Base-by-base conservation (phyloP, 2,888 invertebrate species). In the Eulithis testata region DNA sequence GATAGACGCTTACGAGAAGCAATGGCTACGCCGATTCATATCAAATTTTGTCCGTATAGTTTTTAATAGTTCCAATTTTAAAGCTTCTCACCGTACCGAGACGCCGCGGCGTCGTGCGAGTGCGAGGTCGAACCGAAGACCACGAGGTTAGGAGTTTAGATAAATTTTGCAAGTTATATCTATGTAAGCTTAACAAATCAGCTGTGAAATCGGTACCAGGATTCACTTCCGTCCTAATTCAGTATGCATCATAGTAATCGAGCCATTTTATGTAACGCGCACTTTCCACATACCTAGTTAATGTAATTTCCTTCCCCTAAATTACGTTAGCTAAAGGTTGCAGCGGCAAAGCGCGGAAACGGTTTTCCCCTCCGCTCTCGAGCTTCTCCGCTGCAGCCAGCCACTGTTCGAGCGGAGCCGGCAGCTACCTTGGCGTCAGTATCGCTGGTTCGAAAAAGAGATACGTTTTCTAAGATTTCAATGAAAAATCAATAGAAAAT, bases 231-330 rank as follows among this genome's bases (percentile, higher is more conserved):
- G 92, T 93, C 92, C 92, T 92, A 91, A 91, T 86, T 91, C 92
- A 92, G 90, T 91, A 91, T 82, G 92, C 92, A 91, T 91, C 88
- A 90, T 92, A 90, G 87, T 89, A 91, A 90, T 92, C 92, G 92
- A 93, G 92, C 92, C 92, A 93, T 93, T 93, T 93, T 92, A 92
- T 88, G 92, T 92, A 92, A 92, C 90, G 90, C 90, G 91, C 91
- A 89, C 88, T 89, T 84, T 82, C 85, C 87, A 82, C 81, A 82
- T 83, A 81, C 81, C 83, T 84, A 87, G 88, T 85, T 88, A 86
- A 88, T 90, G 91, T 89, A 89, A 88, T 89, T 84, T 79, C 84
- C 88, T 90, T 89, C 87, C 91, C 91, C 90, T 82, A 81, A 79
- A 83, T 89, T 88, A 88, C 90, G 89, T 88, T 87, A 86, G 84